These are phyloP conservation scores for Mycalesis mineus DNA, from an alignment of 2,888 invertebrate genomes.

Conservation along the genomic window DNA sequence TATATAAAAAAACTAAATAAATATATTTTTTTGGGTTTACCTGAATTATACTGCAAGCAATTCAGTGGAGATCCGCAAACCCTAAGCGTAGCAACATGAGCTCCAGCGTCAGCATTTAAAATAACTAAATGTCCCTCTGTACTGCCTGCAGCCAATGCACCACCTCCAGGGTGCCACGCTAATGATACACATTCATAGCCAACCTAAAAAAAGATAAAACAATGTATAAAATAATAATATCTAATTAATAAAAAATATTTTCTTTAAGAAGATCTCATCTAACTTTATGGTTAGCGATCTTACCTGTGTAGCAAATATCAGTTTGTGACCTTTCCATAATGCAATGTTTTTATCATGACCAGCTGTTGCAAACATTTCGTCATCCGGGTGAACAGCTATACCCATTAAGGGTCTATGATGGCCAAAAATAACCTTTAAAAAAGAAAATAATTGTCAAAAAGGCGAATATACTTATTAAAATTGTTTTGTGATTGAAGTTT, in stretches of 20 bases:
- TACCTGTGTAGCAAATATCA: slow-evolving; percentile 92
- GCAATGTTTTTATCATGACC: slow-evolving; percentile 95
- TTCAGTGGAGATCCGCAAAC: slow-evolving; percentile 93
- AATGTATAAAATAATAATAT: too few relatives aligned
- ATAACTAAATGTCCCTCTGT: slow-evolving; percentile 92
- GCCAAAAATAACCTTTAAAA: slow-evolving; percentile 85
- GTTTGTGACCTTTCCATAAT: slow-evolving; percentile 92
- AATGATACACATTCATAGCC: slow-evolving; percentile 93
- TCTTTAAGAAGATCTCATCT: too few relatives aligned
- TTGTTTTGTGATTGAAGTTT: too few relatives aligned
- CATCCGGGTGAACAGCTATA: slow-evolving; percentile 92
- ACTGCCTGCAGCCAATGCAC: slow-evolving; percentile 91
- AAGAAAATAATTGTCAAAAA: too few relatives aligned
- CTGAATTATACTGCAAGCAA: slow-evolving; percentile 91
- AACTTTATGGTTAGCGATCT: background rate
- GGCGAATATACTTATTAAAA: too few relatives aligned
- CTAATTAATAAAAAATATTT: too few relatives aligned
- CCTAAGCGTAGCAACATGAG: slow-evolving; percentile 89
- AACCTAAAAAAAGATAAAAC: slow-evolving; percentile 73
- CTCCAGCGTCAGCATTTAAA: slow-evolving; percentile 91
- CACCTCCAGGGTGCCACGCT: slow-evolving; percentile 92
- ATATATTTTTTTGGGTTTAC: slow-evolving; percentile 74
- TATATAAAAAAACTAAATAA: too few relatives aligned
- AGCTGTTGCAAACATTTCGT: slow-evolving; percentile 93
- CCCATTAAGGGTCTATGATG: slow-evolving; percentile 93